Evolutionary conservation across 2,797 vertebrate species (phyloP).

Genomic region (Acanthurus lineatus): DNA sequence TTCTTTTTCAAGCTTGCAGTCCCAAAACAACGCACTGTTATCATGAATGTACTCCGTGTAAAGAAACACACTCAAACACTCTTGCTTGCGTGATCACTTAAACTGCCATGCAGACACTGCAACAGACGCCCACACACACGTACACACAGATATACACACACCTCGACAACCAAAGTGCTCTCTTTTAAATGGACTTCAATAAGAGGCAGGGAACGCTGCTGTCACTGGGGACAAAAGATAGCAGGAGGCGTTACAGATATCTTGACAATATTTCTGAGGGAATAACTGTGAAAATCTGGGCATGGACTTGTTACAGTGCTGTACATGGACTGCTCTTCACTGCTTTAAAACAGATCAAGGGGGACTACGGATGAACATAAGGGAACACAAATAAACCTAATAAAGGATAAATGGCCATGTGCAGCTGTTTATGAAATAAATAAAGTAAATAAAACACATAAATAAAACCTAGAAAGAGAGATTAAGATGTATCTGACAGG

Average conservation of each 20-base stretch:
- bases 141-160: conserved; percentile 67
- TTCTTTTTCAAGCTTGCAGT: conserved; percentile 60
- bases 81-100: conserved; percentile 65
- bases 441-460: conserved; percentile 55
- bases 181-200: conserved; percentile 86
- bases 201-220: conserved; percentile 79
- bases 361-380: conserved; percentile 72
- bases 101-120: conserved; percentile 67
- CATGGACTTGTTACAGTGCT: conserved; percentile 73
- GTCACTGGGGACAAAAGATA: conserved; percentile 78
- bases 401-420: conserved; percentile 83
- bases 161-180: conserved; percentile 90
- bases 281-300: conserved; percentile 82
- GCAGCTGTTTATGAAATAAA: conserved; percentile 73
- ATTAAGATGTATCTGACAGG: conserved; percentile 70
- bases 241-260: conserved; percentile 75
- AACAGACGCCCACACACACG: conserved; percentile 44
- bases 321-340: conserved; percentile 68
- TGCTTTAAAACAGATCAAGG: conserved; percentile 66
- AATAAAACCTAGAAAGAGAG: conserved; percentile 60
- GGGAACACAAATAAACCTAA: conserved; percentile 81
- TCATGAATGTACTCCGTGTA: conserved; percentile 84
- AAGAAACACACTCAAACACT: conserved; percentile 70
- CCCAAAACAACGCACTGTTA: conserved; percentile 77
- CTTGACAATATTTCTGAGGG: conserved; percentile 82